Evolutionary conservation across 2,888 invertebrate species (phyloP).

Genomic region (Nebria salina): DNA sequence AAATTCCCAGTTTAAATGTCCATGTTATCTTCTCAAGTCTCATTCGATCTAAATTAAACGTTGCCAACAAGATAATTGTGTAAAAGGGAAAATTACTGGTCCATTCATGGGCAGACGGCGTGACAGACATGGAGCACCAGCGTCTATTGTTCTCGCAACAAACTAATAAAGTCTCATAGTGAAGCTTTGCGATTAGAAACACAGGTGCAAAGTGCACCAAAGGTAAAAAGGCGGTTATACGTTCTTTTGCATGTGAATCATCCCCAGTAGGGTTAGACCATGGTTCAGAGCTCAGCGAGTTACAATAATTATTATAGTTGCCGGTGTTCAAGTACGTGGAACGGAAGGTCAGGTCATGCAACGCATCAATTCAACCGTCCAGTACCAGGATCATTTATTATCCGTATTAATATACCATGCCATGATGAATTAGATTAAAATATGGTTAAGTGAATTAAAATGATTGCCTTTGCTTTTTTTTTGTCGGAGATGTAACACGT

Average conservation of each 20-base stretch:
- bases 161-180: conserved; percentile 9
- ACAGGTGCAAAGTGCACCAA: not conserved
- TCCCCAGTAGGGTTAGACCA: not conserved
- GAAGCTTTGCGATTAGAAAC: conserved; percentile 21
- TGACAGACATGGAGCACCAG: conserved; percentile 17
- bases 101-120: conserved; percentile 27
- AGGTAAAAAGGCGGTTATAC: not conserved
- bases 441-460: not conserved
- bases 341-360: conserved; percentile 10
- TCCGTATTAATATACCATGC: conserved; percentile 9
- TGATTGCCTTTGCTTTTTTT: not conserved
- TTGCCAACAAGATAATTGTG: conserved; percentile 8
- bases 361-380: not conserved
- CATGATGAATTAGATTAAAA: not conserved
- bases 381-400: conserved; percentile 4
- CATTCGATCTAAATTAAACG: not conserved
- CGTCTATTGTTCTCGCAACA: conserved; percentile 25
- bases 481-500: not conserved
- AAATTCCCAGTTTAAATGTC: not conserved
- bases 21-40: not conserved
- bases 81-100: conserved; percentile 4
- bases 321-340: conserved; percentile 15
- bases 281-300: conserved; percentile 2
- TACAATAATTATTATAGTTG: not conserved
- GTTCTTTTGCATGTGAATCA: not conserved